Percentiles rank a stretch among this genome's conserved stretches.
Evolutionary conservation across 2,113 vertebrate species (phyloP).

Genomic region (Tragelaphus imberbis): DNA sequence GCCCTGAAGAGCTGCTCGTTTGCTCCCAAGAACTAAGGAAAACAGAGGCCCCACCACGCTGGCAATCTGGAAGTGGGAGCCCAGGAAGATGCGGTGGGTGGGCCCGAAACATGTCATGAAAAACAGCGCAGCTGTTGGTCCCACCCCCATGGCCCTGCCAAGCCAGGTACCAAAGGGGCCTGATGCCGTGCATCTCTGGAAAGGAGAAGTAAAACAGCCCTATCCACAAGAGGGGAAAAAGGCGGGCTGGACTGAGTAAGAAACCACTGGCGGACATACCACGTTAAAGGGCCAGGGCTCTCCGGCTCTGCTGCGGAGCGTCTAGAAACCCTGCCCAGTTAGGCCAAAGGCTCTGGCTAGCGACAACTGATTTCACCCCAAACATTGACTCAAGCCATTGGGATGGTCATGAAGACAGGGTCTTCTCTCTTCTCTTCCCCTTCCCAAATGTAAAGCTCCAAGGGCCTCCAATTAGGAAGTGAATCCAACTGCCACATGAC

Average conservation of each 20-base stretch:
- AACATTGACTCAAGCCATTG: background rate
- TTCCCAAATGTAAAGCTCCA: background rate
- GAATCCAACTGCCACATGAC: background rate
- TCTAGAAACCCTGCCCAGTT: background rate
- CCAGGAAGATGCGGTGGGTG: background rate
- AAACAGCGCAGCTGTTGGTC: background rate
- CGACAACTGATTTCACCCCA: background rate
- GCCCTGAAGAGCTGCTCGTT: background rate
- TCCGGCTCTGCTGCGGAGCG: background rate
- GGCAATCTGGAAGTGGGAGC: background rate
- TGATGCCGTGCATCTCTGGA: background rate
- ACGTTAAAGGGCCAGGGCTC: background rate
- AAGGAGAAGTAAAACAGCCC: background rate
- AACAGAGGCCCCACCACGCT: background rate
- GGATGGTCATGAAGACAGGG: background rate
- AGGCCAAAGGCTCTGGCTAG: background rate
- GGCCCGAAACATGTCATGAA: background rate
- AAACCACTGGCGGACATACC: background rate
- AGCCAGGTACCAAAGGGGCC: background rate
- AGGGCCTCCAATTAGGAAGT: conserved; percentile 14
- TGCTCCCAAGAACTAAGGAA: conserved; percentile 29
- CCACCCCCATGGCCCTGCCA: background rate
- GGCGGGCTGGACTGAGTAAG: background rate
- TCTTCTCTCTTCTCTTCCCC: background rate
- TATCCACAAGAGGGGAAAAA: background rate